Percentiles rank a stretch among this genome's conserved stretches.
Conservation (phyloP, 2,113 vertebrate genomes). For the Tursiops truncatus region DNA sequence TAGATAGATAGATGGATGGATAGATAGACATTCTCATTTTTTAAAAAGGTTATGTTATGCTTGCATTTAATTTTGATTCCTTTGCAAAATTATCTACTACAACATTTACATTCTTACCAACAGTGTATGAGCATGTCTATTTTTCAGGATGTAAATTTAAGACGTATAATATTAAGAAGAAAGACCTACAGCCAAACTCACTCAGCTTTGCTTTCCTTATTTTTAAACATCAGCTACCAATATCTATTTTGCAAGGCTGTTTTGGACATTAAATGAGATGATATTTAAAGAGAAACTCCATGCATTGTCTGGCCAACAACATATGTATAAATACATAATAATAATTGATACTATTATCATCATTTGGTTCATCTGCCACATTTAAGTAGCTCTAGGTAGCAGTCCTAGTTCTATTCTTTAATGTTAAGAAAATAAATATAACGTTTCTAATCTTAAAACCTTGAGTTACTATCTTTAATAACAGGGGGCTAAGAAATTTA, state of each 20-base stretch:
- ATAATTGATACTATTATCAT: neutral
- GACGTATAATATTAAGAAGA: neutral
- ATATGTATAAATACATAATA: neutral
- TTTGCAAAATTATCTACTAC: neutral
- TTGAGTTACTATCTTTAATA: constrained; percentile 63
- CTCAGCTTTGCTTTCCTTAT: neutral
- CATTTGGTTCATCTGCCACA: neutral
- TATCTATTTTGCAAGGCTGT: neutral
- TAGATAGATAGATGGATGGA: neutral
- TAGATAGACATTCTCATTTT: neutral
- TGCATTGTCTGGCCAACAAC: neutral
- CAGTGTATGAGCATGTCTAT: neutral
- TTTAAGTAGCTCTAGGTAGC: neutral
- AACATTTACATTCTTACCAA: neutral
- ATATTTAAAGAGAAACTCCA: neutral
- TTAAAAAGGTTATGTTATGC: neutral
- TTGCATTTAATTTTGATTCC: neutral
- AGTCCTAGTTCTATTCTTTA: neutral
- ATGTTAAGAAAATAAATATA: constrained; percentile 59
- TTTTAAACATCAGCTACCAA: neutral
- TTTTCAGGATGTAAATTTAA: neutral
- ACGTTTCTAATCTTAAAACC: constrained; percentile 42
- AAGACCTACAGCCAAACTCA: neutral
- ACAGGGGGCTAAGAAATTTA: constrained; percentile 58
- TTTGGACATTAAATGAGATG: neutral